Base-by-base conservation (phyloP, 2,797 vertebrate species). In the Oryzias dopingdopingensis region DNA sequence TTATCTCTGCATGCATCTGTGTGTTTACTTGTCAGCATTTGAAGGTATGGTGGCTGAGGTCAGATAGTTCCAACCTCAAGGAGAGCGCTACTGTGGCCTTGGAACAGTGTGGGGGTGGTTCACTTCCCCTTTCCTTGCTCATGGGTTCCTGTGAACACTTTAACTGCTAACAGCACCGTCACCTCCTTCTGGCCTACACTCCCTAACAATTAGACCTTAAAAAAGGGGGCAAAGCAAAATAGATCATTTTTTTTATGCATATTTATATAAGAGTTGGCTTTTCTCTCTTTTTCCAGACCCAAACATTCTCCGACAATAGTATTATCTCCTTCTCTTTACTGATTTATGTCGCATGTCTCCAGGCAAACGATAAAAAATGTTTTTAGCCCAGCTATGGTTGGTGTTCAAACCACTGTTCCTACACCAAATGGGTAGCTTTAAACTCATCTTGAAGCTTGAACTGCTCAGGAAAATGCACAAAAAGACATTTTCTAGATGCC, bases 81-180 rank as follows among this genome's bases (percentile, higher is more conserved):
- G 77, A 85, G 65, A 81, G 66, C 37, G 51, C 63, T 15, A 54
- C 67, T 17, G 7, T 26, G 76, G 84, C 85, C 81, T 83, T 84
- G 81, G 83, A 88, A 81, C 86, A 84, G 70, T 71, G 85, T 73
- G 89, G 86, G 89, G 89, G 88, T 72, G 89, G 88, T 80, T 86
- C 78, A 90, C 87, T 91, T 90, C 89, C 90, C 85, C 84, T 90
- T 90, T 90, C 87, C 85, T 67, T 83, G 79, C 84, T 85, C 69
- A 52, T 56, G 48, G 80, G 79, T 91, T 90, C 89, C 89, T 89
- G 88, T 86, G 81, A 87, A 67, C 15, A 26, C 78, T 79, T 23
- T 49, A 85, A 84, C 87, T 79, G 88, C 88, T 86, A 89, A 88
- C 88, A 87, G 86, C 90, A 89, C 89, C 90, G 86, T 81, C 66